These are phyloP conservation scores for Lamellibrachia columna DNA, from an alignment of 2,888 invertebrate genomes.

Conservation along the genomic window DNA sequence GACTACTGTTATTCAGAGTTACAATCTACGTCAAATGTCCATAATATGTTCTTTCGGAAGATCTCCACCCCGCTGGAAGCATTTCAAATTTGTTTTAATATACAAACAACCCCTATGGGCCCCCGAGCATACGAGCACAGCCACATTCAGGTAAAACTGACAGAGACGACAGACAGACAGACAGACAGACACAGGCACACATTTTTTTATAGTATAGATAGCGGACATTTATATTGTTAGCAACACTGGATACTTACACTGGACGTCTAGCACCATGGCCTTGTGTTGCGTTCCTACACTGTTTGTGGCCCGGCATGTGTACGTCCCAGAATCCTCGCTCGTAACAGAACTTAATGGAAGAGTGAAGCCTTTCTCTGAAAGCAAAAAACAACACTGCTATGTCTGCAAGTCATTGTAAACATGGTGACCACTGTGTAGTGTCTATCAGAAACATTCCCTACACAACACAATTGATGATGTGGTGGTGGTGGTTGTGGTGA, in stretches of 20 bases:
- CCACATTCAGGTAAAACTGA: no score
- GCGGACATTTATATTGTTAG: no score
- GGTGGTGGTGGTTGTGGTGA: no score
- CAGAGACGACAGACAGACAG: neutral
- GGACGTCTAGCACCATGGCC: slow-evolving; percentile 7
- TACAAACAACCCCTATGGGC: neutral
- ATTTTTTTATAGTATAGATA: no score
- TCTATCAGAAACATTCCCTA: no score
- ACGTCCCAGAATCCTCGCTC: slow-evolving; percentile 8
- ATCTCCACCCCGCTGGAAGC: no score
- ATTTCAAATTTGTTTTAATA: neutral
- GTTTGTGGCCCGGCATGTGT: slow-evolving; percentile 7
- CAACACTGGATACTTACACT: slow-evolving; percentile 13
- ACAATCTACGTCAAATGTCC: no score
- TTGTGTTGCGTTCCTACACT: neutral
- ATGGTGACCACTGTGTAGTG: no score
- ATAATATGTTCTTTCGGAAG: no score
- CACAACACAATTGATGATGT: no score
- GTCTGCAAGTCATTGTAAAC: neutral
- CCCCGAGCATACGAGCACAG: no score
- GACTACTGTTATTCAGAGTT: no score
- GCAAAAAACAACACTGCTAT: neutral
- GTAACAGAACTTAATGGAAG: neutral
- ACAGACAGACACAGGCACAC: neutral
- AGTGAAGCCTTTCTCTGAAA: slow-evolving; percentile 2